These are phyloP conservation scores for Smittia sp. DNA, from an alignment of 2,888 invertebrate species.

Conservation along the genomic window DNA sequence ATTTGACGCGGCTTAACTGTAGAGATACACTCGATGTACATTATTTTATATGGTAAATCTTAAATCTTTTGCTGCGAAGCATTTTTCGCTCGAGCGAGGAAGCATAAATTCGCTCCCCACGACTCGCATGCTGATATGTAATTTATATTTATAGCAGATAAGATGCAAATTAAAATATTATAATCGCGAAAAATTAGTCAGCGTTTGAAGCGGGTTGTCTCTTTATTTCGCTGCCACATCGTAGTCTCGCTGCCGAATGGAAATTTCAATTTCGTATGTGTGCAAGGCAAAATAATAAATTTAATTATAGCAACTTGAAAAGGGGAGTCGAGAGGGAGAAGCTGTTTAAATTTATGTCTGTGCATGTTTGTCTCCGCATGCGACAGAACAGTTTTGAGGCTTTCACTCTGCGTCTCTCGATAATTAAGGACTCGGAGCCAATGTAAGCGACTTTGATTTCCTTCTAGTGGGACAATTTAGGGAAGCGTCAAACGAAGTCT, in stretches of 20 bases:
- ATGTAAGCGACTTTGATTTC: no score
- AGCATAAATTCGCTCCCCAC: constrained; percentile 26
- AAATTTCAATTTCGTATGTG: constrained; percentile 26
- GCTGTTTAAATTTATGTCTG: neutral
- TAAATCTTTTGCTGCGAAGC: constrained; percentile 17
- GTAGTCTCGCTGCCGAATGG: neutral
- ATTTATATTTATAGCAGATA: constrained; percentile 38
- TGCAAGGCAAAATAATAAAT: constrained; percentile 20
- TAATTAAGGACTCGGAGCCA: constrained; percentile 1
- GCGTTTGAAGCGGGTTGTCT: neutral
- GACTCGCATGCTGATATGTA: constrained; percentile 23
- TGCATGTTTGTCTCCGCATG: constrained; percentile 13
- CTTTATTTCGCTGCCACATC: neutral
- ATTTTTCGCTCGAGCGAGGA: neutral
- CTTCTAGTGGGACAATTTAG: neutral
- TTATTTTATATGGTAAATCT: constrained; percentile 41
- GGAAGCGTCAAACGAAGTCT: no score
- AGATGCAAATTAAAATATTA: constrained; percentile 40
- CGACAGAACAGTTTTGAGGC: neutral
- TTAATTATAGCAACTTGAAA: constrained; percentile 3
- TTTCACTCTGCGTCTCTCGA: neutral
- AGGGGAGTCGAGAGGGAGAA: constrained; percentile 6
- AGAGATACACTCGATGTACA: constrained; percentile 8
- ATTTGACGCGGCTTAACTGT: constrained; percentile 28
- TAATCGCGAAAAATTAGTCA: constrained; percentile 33